A percentile compares a stretch with the other conserved stretches of the same genome.
These are phyloP conservation scores for Spatulosminthurus flaviceps DNA, from an alignment of 2,888 invertebrate species.

Conservation along the genomic window DNA sequence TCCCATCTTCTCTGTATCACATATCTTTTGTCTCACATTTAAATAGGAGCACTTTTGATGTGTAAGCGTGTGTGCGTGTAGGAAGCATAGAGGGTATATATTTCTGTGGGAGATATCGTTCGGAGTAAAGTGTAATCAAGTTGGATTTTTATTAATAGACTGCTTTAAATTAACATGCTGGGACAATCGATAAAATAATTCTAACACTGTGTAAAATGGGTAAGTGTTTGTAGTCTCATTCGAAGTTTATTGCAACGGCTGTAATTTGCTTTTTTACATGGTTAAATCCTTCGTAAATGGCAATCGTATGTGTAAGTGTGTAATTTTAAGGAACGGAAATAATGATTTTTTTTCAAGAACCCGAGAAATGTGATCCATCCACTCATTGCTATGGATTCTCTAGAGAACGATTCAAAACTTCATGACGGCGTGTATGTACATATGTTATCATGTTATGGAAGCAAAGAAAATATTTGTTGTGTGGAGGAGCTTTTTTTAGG, in stretches of 20 bases:
- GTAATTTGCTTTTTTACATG: background rate
- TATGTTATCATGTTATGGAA: background rate
- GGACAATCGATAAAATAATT: slow-evolving; percentile 18
- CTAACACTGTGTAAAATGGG: slow-evolving; percentile 14
- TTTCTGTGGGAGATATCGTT: no score
- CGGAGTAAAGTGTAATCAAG: background rate
- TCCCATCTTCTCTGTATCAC: background rate
- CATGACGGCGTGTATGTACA: background rate
- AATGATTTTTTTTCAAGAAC: background rate
- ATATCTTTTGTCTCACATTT: no score
- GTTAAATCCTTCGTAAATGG: slow-evolving; percentile 12
- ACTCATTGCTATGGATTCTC: background rate
- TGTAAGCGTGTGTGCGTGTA: no score
- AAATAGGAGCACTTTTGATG: no score
- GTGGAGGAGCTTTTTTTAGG: background rate
- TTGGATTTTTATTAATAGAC: background rate
- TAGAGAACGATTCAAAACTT: background rate
- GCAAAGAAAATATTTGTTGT: background rate
- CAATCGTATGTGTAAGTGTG: slow-evolving; percentile 10
- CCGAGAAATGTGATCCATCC: background rate
- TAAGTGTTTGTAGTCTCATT: slow-evolving; percentile 18
- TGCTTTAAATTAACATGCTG: slow-evolving; percentile 1
- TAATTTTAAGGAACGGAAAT: slow-evolving; percentile 21
- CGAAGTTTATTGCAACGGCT: background rate
- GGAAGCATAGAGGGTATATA: no score